Evolutionary conservation across 2,797 vertebrate genomes (phyloP).

Genomic region (Tamandua tetradactyla): DNA sequence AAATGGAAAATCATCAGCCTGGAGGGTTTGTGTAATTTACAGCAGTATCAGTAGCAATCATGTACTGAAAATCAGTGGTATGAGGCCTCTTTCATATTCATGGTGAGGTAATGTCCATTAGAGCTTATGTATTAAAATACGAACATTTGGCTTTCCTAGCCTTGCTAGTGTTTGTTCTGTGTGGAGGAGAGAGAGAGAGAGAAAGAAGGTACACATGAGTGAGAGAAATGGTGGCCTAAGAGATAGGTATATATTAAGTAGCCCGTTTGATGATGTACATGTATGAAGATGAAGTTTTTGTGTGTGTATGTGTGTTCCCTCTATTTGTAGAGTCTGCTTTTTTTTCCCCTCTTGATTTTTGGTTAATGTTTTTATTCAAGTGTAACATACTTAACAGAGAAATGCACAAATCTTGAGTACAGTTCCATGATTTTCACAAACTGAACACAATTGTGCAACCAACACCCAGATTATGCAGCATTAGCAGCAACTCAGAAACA

Average conservation of each 20-base stretch:
- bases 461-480: not conserved
- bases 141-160: not conserved
- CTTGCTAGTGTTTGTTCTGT: not conserved
- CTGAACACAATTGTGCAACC: not conserved
- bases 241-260: not conserved
- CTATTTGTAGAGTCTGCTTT: not conserved
- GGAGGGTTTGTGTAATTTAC: not conserved
- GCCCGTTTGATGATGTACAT: not conserved
- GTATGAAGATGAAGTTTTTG: not conserved
- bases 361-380: conserved; percentile 36
- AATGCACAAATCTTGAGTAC: not conserved
- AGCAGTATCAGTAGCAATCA: not conserved
- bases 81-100: not conserved
- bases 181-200: too few relatives aligned
- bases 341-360: not conserved
- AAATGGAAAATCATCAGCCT: not conserved
- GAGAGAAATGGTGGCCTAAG: not conserved
- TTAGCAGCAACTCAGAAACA: not conserved
- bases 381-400: not conserved
- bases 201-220: not conserved
- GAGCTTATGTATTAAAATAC: not conserved
- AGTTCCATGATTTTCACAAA: not conserved
- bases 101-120: not conserved
- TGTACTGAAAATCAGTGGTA: not conserved
- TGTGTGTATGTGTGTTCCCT: not conserved